Percentiles rank a stretch among this genome's conserved stretches.
Conservation (phyloP, 2,113 vertebrate species). For the Ammodytes dubius region DNA sequence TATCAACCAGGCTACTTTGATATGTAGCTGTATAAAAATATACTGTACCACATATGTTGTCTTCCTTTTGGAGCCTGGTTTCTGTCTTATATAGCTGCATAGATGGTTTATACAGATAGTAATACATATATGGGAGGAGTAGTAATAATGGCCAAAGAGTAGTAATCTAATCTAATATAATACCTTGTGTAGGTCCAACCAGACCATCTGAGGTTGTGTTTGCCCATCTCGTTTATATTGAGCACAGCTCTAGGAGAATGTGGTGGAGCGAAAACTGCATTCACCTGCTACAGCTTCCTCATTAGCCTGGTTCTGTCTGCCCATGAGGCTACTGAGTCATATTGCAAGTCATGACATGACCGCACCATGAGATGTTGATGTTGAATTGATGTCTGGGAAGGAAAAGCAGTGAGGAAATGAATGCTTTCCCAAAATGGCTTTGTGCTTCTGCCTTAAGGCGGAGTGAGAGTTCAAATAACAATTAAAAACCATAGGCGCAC, state of each 20-base stretch:
- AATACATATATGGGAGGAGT: neutral
- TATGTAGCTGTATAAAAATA: neutral
- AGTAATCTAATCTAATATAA: neutral
- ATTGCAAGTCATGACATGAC: constrained; percentile 13
- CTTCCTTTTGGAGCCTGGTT: neutral
- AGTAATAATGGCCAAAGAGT: neutral
- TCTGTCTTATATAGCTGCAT: neutral
- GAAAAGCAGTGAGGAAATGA: neutral
- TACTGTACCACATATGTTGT: neutral
- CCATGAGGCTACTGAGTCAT: constrained; percentile 38
- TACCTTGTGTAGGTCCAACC: neutral
- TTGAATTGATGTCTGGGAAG: neutral
- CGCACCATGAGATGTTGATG: neutral
- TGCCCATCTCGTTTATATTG: constrained; percentile 28
- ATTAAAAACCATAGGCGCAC: neutral
- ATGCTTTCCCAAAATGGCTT: constrained; percentile 4
- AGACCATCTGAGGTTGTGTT: constrained; percentile 8
- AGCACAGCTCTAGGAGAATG: constrained; percentile 27
- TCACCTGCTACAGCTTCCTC: constrained; percentile 47
- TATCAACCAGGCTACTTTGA: neutral
- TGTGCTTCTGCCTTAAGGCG: neutral
- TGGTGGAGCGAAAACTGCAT: constrained; percentile 28
- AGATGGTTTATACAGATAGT: neutral
- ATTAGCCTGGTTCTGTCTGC: constrained; percentile 43
- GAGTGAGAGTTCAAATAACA: neutral